A percentile compares a stretch with the other conserved stretches of the same genome.
These are phyloP conservation scores for Zapus hudsonius DNA, from an alignment of 2,113 vertebrate genomes.

Conservation along the genomic window DNA sequence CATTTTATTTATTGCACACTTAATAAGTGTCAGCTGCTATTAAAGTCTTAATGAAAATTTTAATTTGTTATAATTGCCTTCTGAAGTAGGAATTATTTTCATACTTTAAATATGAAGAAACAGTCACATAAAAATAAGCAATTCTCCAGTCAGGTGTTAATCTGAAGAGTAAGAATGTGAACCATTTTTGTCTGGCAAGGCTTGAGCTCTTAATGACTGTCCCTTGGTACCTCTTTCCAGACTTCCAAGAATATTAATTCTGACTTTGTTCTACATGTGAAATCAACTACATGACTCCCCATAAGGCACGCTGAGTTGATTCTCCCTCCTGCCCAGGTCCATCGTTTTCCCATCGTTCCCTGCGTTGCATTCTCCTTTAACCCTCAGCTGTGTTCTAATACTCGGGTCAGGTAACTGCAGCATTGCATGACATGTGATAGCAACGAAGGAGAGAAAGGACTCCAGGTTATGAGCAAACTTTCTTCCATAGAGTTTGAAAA, in stretches of 20 bases:
- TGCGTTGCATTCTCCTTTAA: background rate
- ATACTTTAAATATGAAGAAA: slow-evolving; percentile 3
- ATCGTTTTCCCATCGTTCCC: background rate
- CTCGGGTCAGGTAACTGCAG: slow-evolving; percentile 18
- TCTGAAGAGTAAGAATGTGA: background rate
- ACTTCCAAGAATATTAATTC: slow-evolving; percentile 36
- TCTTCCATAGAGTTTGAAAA: slow-evolving; percentile 45
- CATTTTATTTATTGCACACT: background rate
- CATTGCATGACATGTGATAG: background rate
- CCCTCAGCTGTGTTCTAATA: background rate
- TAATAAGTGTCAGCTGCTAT: background rate
- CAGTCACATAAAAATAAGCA: slow-evolving; percentile 20
- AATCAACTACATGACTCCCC: background rate
- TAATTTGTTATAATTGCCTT: background rate
- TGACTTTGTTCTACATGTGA: background rate
- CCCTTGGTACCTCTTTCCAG: background rate
- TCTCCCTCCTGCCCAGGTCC: background rate
- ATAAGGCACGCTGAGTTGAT: slow-evolving; percentile 8
- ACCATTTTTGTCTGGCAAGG: background rate
- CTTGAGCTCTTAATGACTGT: background rate
- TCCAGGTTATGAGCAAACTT: slow-evolving; percentile 9
- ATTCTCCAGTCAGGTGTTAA: background rate
- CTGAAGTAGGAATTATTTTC: background rate
- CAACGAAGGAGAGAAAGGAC: slow-evolving; percentile 27
- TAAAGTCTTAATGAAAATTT: slow-evolving; percentile 20